Percentiles rank a stretch among this genome's conserved stretches.
Conservation (phyloP, 2,888 invertebrate genomes). For the Ophioninae sp. region DNA sequence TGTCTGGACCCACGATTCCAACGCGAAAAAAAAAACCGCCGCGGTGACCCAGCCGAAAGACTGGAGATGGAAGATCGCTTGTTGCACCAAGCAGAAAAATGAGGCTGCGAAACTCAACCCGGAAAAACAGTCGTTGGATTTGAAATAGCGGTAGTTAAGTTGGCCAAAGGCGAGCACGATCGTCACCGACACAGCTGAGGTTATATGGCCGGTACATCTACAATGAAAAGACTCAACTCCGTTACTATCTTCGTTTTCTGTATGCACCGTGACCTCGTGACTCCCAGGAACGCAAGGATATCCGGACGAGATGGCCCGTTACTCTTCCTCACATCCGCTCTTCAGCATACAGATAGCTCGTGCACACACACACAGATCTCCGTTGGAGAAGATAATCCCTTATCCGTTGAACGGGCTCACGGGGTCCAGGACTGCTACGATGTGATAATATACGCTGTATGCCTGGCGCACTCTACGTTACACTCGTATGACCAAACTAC, state of each 20-base stretch:
- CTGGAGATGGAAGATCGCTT: slow-evolving; percentile 5
- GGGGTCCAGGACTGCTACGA: slow-evolving; percentile 41
- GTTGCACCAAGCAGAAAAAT: slow-evolving; percentile 31
- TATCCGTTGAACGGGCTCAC: slow-evolving; percentile 55
- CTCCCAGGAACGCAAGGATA: slow-evolving; percentile 45
- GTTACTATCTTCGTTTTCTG: slow-evolving; percentile 27
- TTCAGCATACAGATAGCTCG: neutral
- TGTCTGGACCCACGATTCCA: too few species aligned
- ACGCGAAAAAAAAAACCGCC: neutral
- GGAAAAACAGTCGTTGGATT: slow-evolving; percentile 45
- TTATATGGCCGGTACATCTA: neutral
- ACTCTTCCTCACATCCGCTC: slow-evolving; percentile 40
- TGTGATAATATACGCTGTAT: slow-evolving; percentile 53
- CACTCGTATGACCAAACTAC: slow-evolving; percentile 20
- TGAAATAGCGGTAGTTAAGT: slow-evolving; percentile 57
- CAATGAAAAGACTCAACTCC: slow-evolving; percentile 10
- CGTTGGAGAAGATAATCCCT: slow-evolving; percentile 57
- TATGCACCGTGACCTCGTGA: slow-evolving; percentile 43
- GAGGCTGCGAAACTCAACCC: slow-evolving; percentile 26
- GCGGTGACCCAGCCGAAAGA: neutral
- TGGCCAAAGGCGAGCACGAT: slow-evolving; percentile 40
- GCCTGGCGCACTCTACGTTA: slow-evolving; percentile 28
- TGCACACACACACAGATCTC: slow-evolving; percentile 4
- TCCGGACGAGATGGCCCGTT: slow-evolving; percentile 59
- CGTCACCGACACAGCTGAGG: neutral